A percentile compares a stretch with the other conserved stretches of the same genome.
Conservation (phyloP, 2,888 invertebrate genomes). For the Yponomeuta plumbellus region DNA sequence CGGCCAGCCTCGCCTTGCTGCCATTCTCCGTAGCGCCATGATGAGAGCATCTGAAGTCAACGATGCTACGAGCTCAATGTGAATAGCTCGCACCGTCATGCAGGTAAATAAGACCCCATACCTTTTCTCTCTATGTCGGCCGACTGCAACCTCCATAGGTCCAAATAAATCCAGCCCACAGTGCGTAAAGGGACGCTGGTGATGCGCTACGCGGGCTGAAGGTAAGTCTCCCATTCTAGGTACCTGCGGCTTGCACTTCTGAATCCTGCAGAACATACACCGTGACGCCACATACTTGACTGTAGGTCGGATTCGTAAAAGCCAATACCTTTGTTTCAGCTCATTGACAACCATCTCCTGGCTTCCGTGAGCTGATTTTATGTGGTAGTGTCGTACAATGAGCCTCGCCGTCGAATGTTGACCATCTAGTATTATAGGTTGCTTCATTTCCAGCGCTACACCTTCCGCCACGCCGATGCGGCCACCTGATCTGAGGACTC, state of each 20-base stretch:
- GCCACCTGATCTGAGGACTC: background rate
- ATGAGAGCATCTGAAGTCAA: conserved; percentile 26
- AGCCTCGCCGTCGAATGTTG: conserved; percentile 16
- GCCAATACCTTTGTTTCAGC: conserved; percentile 27
- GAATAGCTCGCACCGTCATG: conserved; percentile 26
- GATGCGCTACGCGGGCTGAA: conserved; percentile 19
- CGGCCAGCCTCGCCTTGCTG: conserved; percentile 27
- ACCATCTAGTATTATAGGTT: conserved; percentile 22
- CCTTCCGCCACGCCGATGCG: conserved; percentile 1
- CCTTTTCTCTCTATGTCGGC: conserved; percentile 20
- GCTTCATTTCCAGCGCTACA: background rate
- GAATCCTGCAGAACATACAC: conserved; percentile 19
- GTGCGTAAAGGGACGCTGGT: conserved; percentile 21
- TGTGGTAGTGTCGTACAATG: conserved; percentile 23
- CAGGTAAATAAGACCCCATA: conserved; percentile 28
- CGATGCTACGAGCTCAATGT: conserved; percentile 23
- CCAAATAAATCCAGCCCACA: conserved; percentile 26
- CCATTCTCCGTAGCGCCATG: conserved; percentile 28
- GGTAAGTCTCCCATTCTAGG: conserved; percentile 23
- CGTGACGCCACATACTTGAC: conserved; percentile 15
- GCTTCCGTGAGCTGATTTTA: conserved; percentile 19
- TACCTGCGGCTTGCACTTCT: conserved; percentile 5
- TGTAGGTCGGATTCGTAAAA: conserved; percentile 25
- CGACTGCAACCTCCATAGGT: conserved; percentile 23
- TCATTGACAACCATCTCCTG: conserved; percentile 27